phyloP scores from a whole-genome alignment of 2,888 invertebrate genomes.

The Azorinus chamasolen region DNA sequence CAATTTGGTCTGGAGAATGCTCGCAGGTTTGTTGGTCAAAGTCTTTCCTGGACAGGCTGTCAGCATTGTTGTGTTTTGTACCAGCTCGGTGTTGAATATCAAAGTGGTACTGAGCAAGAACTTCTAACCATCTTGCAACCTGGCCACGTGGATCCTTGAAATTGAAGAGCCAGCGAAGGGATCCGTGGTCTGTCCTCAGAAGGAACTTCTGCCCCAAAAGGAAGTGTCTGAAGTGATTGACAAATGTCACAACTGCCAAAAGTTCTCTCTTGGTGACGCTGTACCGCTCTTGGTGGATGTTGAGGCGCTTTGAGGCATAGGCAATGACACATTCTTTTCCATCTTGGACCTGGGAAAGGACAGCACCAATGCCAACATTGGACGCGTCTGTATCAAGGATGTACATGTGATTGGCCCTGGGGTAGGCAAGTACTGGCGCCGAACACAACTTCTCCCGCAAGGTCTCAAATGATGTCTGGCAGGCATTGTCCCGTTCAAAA shows the following conservation, averaged over 20 bases:
- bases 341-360: conserved; percentile 26
- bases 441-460: conserved; percentile 19
- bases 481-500: conserved; percentile 45
- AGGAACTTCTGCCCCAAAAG: conserved; percentile 17
- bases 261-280: conserved; percentile 14
- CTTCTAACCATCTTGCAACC: conserved; percentile 22
- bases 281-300: conserved; percentile 5
- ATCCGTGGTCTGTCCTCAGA: conserved; percentile 20
- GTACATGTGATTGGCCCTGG: conserved; percentile 10
- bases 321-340: conserved; percentile 25
- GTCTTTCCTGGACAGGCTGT: conserved; percentile 7
- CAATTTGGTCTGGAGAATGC: too few relatives aligned
- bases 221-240: conserved; percentile 18
- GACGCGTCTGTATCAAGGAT: conserved; percentile 39
- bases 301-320: neutral
- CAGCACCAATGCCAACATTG: conserved; percentile 23
- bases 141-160: conserved; percentile 16
- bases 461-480: conserved; percentile 36
- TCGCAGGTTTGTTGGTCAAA: too few relatives aligned
- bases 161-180: conserved; percentile 9
- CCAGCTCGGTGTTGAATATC: conserved; percentile 23
- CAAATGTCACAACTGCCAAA: conserved; percentile 13
- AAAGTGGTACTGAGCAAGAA: conserved; percentile 19
- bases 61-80: conserved; percentile 20
- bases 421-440: conserved; percentile 34